These are phyloP conservation scores for Chionomys nivalis DNA, from an alignment of 2,113 vertebrate genomes.

Conservation along the genomic window DNA sequence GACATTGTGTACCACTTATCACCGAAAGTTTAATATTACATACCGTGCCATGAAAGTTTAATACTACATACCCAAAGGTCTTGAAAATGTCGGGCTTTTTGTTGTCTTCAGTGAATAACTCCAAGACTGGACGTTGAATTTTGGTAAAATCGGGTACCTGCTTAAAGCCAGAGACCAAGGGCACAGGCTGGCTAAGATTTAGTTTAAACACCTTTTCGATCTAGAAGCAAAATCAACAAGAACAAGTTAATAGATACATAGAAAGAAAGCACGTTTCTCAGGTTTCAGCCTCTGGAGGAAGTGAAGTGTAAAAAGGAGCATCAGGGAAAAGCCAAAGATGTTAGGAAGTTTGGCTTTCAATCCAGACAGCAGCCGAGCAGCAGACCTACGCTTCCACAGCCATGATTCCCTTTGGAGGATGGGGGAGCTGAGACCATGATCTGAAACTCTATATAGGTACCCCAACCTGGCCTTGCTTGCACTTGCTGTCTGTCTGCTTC, in stretches of 20 bases:
- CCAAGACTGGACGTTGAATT: conserved; percentile 11
- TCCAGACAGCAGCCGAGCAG: not conserved
- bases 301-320: not conserved
- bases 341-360: conserved; percentile 20
- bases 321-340: not conserved
- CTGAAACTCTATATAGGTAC: not conserved
- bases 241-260: not conserved
- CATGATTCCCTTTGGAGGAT: not conserved
- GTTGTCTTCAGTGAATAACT: conserved; percentile 48
- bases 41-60: conserved; percentile 35
- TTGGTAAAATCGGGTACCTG: not conserved
- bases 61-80: conserved; percentile 59
- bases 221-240: conserved; percentile 52
- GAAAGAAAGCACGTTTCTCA: not conserved
- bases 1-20: not conserved
- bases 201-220: conserved; percentile 45
- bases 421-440: not conserved
- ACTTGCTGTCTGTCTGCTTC: not conserved
- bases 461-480: not conserved
- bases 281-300: not conserved
- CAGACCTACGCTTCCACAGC: not conserved
- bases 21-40: not conserved
- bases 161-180: conserved; percentile 15
- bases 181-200: conserved; percentile 63
- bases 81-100: conserved; percentile 43